phyloP scores from a whole-genome alignment of 2,797 vertebrate species.

The Acrocephalus scirpaceus region DNA sequence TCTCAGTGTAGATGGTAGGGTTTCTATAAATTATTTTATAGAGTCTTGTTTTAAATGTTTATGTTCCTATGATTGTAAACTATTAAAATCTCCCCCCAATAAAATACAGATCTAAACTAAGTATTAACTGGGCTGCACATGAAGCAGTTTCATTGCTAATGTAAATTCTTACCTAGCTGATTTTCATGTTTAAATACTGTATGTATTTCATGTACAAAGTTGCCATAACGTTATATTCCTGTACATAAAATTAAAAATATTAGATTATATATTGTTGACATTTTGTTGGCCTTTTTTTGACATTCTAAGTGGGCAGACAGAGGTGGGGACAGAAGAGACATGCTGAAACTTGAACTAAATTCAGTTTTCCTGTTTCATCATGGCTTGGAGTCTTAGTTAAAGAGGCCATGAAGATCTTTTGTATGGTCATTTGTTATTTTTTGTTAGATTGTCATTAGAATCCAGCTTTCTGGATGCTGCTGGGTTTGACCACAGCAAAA shows the following conservation, averaged over 20 bases:
- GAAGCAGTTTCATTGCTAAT: conserved; percentile 86
- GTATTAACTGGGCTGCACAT: conserved; percentile 76
- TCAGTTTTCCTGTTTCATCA: not conserved
- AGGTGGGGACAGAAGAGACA: not conserved
- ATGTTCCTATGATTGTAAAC: conserved; percentile 88
- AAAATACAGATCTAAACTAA: conserved; percentile 85
- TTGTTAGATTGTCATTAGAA: not conserved
- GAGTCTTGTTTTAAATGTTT: conserved; percentile 86
- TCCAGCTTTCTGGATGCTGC: not conserved
- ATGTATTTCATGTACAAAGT: conserved; percentile 96
- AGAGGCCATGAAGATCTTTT: not conserved
- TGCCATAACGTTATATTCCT: conserved; percentile 92
- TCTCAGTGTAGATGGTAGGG: conserved; percentile 81
- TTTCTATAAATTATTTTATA: conserved; percentile 99
- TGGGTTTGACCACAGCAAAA: not conserved
- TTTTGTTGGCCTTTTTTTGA: conserved; percentile 20
- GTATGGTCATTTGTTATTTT: not conserved
- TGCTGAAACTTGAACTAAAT: not conserved
- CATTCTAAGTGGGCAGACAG: conserved; percentile 5
- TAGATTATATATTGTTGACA: conserved; percentile 80
- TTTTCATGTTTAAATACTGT: conserved; percentile 86
- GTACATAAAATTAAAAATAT: conserved; percentile 99
- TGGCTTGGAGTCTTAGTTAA: not conserved
- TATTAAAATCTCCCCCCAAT: conserved; percentile 79
- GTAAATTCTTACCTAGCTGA: conserved; percentile 91